phyloP scores from a whole-genome alignment of 2,888 invertebrate genomes.

The Eupithecia subfuscata region DNA sequence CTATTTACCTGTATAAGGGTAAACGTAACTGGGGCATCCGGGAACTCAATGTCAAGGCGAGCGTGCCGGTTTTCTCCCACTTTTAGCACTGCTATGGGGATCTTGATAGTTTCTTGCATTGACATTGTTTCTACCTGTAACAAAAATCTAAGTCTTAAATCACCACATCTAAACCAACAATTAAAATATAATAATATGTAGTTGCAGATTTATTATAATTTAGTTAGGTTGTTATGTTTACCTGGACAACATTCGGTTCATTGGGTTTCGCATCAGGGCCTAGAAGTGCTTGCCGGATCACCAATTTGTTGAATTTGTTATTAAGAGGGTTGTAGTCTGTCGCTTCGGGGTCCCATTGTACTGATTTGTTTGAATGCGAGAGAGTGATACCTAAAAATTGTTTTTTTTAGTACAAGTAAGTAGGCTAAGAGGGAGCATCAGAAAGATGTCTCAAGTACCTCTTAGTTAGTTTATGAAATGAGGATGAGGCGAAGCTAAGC shows the following conservation, averaged over 20 bases:
- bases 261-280: constrained; percentile 92
- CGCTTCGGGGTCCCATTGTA: constrained; percentile 93
- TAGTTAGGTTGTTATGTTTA: constrained; percentile 48
- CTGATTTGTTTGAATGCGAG: constrained; percentile 88
- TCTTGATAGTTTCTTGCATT: constrained; percentile 90
- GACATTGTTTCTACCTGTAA: constrained; percentile 89
- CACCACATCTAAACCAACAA: neutral
- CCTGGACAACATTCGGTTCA: constrained; percentile 91
- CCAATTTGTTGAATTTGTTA: constrained; percentile 85
- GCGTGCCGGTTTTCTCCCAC: constrained; percentile 90
- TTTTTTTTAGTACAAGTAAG: neutral
- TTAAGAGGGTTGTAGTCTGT: constrained; percentile 88
- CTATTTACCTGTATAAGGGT: constrained; percentile 86
- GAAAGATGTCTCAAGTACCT: constrained; percentile 80
- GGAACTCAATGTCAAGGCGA: constrained; percentile 92
- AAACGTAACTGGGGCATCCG: constrained; percentile 94
- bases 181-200: neutral
- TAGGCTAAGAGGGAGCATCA: constrained; percentile 51
- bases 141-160: neutral
- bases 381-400: constrained; percentile 88
- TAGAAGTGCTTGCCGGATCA: constrained; percentile 91
- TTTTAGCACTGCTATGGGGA: constrained; percentile 92
- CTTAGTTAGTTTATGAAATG: constrained; percentile 69
- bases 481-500: neutral
- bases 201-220: neutral